phyloP scores from a whole-genome alignment of 2,888 invertebrate genomes.

The Xylota sylvarum region DNA sequence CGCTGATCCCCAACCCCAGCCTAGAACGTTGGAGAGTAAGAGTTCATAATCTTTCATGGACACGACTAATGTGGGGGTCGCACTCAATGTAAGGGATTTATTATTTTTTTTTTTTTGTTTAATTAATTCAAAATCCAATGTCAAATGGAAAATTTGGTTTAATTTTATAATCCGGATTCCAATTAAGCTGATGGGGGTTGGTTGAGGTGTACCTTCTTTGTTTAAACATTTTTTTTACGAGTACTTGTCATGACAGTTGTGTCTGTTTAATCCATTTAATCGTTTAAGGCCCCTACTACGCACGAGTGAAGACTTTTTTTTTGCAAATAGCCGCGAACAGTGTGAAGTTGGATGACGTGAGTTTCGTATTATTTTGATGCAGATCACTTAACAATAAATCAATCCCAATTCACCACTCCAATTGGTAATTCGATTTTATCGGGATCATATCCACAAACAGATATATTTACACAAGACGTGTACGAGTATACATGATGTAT shows the following conservation, averaged over 20 bases:
- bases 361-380: no score
- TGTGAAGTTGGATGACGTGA: no score
- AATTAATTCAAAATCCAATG: slow-evolving; percentile 51
- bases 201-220: background rate
- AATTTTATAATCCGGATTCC: slow-evolving; percentile 49
- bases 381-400: no score
- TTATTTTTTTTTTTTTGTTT: background rate
- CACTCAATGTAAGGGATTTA: slow-evolving; percentile 8
- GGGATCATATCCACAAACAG: no score
- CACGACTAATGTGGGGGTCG: background rate
- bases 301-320: no score
- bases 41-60: slow-evolving; percentile 22
- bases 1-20: slow-evolving; percentile 37
- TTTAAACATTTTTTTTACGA: slow-evolving; percentile 12
- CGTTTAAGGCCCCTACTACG: no score
- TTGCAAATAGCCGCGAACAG: no score
- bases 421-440: no score
- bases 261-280: no score
- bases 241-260: background rate
- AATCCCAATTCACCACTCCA: no score
- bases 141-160: slow-evolving; percentile 50
- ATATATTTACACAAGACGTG: no score
- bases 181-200: slow-evolving; percentile 25
- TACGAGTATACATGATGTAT: no score
- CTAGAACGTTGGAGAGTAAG: slow-evolving; percentile 1